Base-by-base conservation (phyloP, 2,888 invertebrate species). In the Caenorhabditis doughertyi region DNA sequence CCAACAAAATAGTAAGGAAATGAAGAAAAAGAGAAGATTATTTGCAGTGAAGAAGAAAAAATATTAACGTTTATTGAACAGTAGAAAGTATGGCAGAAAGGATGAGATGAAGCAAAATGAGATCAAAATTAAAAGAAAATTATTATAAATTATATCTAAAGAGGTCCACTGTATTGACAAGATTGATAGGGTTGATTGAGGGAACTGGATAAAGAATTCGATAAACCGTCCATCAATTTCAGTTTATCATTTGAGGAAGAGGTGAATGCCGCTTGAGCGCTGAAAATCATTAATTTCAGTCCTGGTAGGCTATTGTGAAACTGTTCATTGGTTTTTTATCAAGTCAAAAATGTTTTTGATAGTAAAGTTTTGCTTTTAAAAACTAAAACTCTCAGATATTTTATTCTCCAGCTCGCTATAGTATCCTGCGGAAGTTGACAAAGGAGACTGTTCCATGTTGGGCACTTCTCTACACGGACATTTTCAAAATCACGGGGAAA, bases 191-290 rank as follows among this genome's bases (percentile, higher is more conserved):
- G 32, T 56, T 76, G 76, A 9, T 76, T 71, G 32, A 81, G 51
- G 0, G 81, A 76, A 3, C 27, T 47, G 5, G 79, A 71, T 3
- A 79, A 42, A 21, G 77, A 79, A 25, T 56, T 70, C 64, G 81
- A 81, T n/a, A 81, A 49, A 18, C 71, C 76, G 60, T 81, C 81
- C 81, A 81, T 81, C 60, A 81, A 58, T 44, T 81, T 81, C 35
- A 81, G 60, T 39, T 81, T 76, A 29, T 81, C 77, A 27, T 81
- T 73, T 7, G 71, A 64, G 32, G 64, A 77, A 9, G 71, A 27
- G 13, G 79, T 13, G 56, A 79, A 71, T 16, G 72, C 56, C 0
- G 58, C 32, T 56, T 71, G 79, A 4, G 79, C 51, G 42, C 79
- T 80, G 79, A 58, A 73, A n/a, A n/a, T n/a, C n/a, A n/a, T n/a